A percentile compares a stretch with the other conserved stretches of the same genome.
phyloP scores from a whole-genome alignment of 2,113 vertebrate species.

The Rhabdomys dilectus region DNA sequence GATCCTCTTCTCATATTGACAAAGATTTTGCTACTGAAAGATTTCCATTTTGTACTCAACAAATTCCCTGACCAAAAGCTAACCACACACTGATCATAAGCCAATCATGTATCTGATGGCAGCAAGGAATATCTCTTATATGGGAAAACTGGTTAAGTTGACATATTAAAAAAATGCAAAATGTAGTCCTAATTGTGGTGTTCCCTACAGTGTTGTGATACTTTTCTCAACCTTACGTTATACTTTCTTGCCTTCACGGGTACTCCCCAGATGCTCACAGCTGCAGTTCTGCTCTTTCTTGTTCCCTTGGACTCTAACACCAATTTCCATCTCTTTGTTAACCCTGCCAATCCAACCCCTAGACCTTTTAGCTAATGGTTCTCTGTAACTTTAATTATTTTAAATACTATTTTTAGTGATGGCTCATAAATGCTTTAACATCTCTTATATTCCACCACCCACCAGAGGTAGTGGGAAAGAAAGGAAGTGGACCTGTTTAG shows the following conservation, averaged over 20 bases:
- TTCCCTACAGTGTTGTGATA: conserved; percentile 36
- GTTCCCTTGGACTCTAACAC: not conserved
- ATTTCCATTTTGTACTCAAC: conserved; percentile 42
- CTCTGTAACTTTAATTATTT: too few relatives aligned
- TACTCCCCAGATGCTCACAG: not conserved
- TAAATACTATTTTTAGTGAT: too few relatives aligned
- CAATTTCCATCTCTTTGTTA: not conserved
- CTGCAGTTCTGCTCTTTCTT: not conserved
- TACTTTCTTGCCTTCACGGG: not conserved
- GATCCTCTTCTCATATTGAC: not conserved
- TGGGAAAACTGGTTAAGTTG: not conserved
- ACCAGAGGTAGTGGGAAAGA: too few relatives aligned
- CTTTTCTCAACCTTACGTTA: conserved; percentile 1
- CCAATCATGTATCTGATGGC: not conserved
- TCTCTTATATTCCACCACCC: too few relatives aligned
- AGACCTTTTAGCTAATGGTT: not conserved
- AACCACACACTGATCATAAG: not conserved
- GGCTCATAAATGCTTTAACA: too few relatives aligned
- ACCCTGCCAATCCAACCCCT: too few relatives aligned
- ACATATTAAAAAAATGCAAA: not conserved
- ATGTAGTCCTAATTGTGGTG: not conserved
- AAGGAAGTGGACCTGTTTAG: too few relatives aligned
- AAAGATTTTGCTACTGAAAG: not conserved
- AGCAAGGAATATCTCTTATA: not conserved
- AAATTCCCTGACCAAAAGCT: conserved; percentile 39